Conservation (phyloP, 1,140 invertebrate species). For the Ruditapes philippinarum region DNA sequence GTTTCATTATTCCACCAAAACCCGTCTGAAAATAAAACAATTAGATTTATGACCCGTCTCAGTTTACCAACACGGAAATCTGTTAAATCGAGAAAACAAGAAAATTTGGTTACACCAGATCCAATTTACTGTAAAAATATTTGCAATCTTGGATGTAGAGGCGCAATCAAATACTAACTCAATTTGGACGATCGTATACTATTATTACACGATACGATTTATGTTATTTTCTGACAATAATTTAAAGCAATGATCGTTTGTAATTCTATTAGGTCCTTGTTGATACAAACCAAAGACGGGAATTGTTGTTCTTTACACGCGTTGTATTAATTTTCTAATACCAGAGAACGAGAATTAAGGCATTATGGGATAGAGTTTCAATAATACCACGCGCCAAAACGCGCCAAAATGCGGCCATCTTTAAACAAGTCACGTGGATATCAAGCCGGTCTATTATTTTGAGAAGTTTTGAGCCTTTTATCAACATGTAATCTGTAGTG, state of each 20-base stretch:
- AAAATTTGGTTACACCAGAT: constrained; percentile 60
- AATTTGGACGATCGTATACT: constrained; percentile 57
- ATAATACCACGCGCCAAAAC: constrained; percentile 10
- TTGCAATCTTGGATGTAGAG: constrained; percentile 49
- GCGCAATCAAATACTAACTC: constrained; percentile 65
- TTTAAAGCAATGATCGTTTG: constrained; percentile 59
- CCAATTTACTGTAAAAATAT: constrained; percentile 70
- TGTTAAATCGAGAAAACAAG: constrained; percentile 53
- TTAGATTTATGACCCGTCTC: constrained; percentile 37
- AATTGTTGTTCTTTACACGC: constrained; percentile 61
- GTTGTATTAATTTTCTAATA: constrained; percentile 62
- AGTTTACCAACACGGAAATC: constrained; percentile 46
- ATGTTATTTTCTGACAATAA: constrained; percentile 64
- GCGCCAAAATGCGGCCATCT: constrained; percentile 56
- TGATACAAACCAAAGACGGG: constrained; percentile 65
- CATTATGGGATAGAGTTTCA: constrained; percentile 55
- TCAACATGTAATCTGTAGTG: neutral
- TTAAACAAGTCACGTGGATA: constrained; percentile 41
- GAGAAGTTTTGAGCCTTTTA: neutral
- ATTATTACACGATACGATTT: constrained; percentile 62
- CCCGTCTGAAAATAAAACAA: constrained; percentile 38
- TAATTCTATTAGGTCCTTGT: constrained; percentile 62
- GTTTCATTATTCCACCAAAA: constrained; percentile 1
- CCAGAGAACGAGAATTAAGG: constrained; percentile 57
- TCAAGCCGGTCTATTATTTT: constrained; percentile 11